Conservation (phyloP, 2,888 invertebrate species). For the Chloromyia formosa region DNA sequence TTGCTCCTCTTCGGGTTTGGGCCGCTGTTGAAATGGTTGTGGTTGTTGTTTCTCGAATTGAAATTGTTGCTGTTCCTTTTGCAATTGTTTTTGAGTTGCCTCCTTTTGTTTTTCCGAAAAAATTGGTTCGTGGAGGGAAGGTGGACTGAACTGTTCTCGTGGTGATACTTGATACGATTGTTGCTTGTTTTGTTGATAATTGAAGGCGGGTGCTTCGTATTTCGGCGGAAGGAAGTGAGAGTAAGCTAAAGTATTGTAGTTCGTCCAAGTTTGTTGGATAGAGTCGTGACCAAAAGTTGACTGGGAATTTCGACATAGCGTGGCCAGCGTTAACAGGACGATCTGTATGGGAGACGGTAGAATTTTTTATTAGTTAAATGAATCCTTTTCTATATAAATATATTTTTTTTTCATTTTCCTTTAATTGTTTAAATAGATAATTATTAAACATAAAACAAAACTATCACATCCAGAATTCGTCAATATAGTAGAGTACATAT, state of each 20-base stretch:
- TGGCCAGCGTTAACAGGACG: no score
- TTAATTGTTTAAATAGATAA: no score
- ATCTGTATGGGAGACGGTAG: not conserved
- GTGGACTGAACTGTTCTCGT: not conserved
- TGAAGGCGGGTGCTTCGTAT: not conserved
- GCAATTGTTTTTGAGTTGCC: not conserved
- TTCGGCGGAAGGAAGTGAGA: not conserved
- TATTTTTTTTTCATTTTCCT: no score
- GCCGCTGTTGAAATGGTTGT: not conserved
- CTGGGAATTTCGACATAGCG: not conserved
- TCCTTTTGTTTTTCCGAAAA: not conserved
- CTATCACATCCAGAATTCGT: no score
- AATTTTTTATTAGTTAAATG: not conserved
- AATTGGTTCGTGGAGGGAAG: not conserved
- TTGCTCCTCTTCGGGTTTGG: not conserved
- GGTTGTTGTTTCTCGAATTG: slow-evolving; percentile 2
- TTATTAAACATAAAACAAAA: no score
- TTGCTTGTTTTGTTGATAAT: not conserved
- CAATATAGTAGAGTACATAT: no score
- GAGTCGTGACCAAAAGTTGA: not conserved
- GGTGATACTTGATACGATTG: not conserved
- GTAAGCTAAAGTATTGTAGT: not conserved
- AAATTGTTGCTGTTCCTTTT: not conserved
- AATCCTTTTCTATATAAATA: no score
- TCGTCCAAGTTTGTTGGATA: not conserved